Conservation (phyloP, 2,888 invertebrate species). For the Caenorhabditis zanzibari region DNA sequence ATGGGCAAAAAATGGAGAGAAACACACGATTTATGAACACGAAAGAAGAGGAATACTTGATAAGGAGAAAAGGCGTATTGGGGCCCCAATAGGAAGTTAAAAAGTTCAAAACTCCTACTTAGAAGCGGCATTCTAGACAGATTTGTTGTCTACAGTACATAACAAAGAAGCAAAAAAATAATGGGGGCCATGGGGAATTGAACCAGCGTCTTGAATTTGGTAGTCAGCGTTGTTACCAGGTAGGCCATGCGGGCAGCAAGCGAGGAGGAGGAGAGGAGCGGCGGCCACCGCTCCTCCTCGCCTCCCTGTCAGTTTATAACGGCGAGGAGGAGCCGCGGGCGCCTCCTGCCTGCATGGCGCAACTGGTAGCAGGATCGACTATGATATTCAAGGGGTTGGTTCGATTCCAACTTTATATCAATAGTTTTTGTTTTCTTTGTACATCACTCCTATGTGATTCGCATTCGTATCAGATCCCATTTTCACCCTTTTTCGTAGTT, state of each 20-base stretch:
- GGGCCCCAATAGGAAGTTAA: not conserved
- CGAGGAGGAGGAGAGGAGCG: not conserved
- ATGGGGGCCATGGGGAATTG: too few species aligned
- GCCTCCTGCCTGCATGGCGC: not conserved
- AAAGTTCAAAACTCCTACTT: too few species aligned
- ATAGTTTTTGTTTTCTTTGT: not conserved
- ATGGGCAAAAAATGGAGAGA: too few species aligned
- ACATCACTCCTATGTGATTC: not conserved
- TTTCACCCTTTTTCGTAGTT: not conserved
- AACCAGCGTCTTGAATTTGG: too few species aligned
- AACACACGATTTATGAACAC: constrained; percentile 50
- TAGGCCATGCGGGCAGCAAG: too few species aligned
- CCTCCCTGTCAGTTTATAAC: too few species aligned
- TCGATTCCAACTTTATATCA: not conserved
- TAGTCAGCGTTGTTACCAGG: too few species aligned
- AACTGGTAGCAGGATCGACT: not conserved
- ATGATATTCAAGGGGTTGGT: not conserved
- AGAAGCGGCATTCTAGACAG: too few species aligned
- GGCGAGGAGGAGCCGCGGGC: not conserved
- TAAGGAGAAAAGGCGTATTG: constrained; percentile 12
- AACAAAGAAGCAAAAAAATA: too few species aligned
- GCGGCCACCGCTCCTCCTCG: not conserved
- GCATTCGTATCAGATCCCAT: not conserved
- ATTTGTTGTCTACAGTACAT: too few species aligned
- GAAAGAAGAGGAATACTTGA: constrained; percentile 53